Evolutionary conservation across 2,113 vertebrate genomes (phyloP).

Genomic region (Rhea pennata): DNA sequence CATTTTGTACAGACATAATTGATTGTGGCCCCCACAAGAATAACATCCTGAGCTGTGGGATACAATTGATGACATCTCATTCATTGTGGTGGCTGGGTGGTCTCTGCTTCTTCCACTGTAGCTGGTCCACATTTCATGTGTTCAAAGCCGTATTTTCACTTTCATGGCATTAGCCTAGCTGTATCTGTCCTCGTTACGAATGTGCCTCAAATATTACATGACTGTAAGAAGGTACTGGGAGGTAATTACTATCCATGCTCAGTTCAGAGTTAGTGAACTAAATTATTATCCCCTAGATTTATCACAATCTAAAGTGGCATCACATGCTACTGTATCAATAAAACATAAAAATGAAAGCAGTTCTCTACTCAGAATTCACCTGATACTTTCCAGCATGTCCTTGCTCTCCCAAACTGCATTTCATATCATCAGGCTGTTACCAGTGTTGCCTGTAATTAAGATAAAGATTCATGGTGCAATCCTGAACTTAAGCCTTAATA

Average conservation of each 20-base stretch:
- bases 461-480: background rate
- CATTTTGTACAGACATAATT: constrained; percentile 64
- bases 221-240: background rate
- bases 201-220: background rate
- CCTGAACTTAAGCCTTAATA: fast-evolving
- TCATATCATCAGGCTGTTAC: background rate
- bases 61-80: constrained; percentile 64
- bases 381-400: background rate
- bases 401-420: background rate
- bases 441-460: background rate
- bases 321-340: background rate
- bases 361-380: background rate
- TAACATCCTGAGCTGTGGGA: constrained; percentile 65
- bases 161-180: background rate
- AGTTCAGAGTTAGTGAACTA: background rate
- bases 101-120: background rate
- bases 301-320: background rate
- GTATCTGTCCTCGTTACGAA: fast-evolving
- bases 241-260: background rate
- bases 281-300: background rate
- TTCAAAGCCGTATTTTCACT: constrained; percentile 34
- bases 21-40: constrained; percentile 57
- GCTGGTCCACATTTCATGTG: constrained; percentile 10
- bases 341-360: background rate
- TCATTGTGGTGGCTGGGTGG: constrained; percentile 43